A percentile compares a stretch with the other conserved stretches of the same genome.
phyloP scores from a whole-genome alignment of 2,797 vertebrate genomes.

The Vireo griseus region DNA sequence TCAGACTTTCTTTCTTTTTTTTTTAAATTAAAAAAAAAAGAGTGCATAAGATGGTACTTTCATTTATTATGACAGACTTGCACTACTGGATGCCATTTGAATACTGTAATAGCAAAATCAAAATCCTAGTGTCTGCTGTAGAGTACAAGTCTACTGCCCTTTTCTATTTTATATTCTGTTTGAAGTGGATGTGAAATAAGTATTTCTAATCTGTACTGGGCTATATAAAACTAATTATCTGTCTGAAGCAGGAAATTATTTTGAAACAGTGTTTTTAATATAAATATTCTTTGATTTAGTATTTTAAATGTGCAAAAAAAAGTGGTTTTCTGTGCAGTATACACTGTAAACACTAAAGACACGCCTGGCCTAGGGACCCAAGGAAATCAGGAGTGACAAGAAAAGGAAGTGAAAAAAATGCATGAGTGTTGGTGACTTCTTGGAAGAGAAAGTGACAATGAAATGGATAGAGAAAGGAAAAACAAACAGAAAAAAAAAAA shows the following conservation, averaged over 20 bases:
- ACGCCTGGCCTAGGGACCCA: rapidly evolving
- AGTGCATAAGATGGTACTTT: not conserved
- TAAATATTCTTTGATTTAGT: not conserved
- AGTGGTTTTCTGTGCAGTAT: not conserved
- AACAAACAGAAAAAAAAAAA: not conserved
- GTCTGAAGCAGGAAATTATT: not conserved
- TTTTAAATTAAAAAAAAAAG: not conserved
- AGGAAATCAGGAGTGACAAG: not conserved
- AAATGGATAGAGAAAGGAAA: not conserved
- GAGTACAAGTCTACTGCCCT: not conserved
- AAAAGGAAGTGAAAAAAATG: not conserved
- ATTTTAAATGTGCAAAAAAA: not conserved
- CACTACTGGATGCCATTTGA: not conserved
- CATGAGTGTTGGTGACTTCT: not conserved
- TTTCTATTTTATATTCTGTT: not conserved
- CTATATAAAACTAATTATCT: not conserved
- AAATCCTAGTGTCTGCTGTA: not conserved
- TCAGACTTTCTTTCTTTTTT: not conserved
- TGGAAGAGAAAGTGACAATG: not conserved
- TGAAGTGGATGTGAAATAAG: not conserved
- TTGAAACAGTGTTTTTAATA: not conserved
- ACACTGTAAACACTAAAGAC: not conserved
- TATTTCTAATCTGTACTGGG: not conserved
- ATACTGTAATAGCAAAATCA: not conserved
- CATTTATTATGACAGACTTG: not conserved